Evolutionary conservation across 2,888 invertebrate genomes (phyloP).

Genomic region (Nineta flava): DNA sequence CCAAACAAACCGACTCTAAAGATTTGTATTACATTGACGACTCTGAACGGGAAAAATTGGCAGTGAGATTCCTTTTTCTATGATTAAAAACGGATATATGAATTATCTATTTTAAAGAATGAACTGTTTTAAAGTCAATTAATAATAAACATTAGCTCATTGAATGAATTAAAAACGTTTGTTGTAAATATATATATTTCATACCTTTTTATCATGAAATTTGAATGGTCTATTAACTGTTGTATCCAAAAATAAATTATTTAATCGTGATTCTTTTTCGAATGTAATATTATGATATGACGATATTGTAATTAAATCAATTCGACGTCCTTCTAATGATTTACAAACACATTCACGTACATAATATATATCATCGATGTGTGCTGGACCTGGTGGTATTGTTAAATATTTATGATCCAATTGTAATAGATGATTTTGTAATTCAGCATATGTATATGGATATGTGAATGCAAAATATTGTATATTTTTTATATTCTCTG

Average conservation of each 20-base stretch:
- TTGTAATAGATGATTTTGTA: conserved; percentile 53
- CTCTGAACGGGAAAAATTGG: no score
- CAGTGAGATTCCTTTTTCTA: no score
- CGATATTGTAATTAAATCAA: conserved; percentile 71
- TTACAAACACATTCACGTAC: conserved; percentile 63
- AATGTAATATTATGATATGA: conserved; percentile 61
- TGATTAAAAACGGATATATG: no score
- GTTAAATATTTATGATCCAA: conserved; percentile 47
- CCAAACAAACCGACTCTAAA: no score
- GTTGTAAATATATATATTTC: no score
- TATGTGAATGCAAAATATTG: conserved; percentile 85
- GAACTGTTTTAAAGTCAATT: no score
- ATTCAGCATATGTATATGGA: conserved; percentile 73
- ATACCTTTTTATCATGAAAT: conserved; percentile 63
- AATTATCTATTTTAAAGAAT: no score
- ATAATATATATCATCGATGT: conserved; percentile 64
- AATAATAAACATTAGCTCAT: no score
- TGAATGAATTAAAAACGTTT: no score
- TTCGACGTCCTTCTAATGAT: conserved; percentile 58
- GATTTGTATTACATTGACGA: no score
- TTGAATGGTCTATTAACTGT: conserved; percentile 49
- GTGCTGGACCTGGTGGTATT: conserved; percentile 22
- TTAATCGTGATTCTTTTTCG: conserved; percentile 55
- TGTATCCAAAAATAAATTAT: conserved; percentile 55
- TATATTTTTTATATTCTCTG: conserved; percentile 52